Evolutionary conservation across 2,888 invertebrate genomes (phyloP), one percentile per base, ranked within the genome.

Genomic region (Drosophila neutralis): DNA sequence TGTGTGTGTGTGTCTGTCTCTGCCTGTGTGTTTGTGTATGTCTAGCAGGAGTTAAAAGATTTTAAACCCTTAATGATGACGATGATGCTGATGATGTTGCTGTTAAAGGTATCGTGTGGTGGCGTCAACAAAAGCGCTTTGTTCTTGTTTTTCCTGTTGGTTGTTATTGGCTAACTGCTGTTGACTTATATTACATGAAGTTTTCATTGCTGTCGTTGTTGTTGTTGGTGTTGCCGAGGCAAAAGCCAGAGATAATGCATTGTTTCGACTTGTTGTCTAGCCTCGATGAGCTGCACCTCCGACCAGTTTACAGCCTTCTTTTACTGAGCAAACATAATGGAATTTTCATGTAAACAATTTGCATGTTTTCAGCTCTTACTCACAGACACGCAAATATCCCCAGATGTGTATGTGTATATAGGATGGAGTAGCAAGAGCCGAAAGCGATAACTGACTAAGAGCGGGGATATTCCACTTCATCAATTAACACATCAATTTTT

Each of bases 311-410:
- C 80, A 65, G 77, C 83, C 81, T 69, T 60, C 77, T 72, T 70
- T 67, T 66, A 40, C 67, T 70, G 69, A 54, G 69, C 69, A 73
- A 87, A 78, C 80, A 78, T 84, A 85, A 90, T 85, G 90, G 89
- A 88, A 83, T 88, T 85, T 83, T 70, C 90, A 80, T 90, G 84
- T 85, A 88, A 88, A 70, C 90, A 85, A 80, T 85, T 90, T 88
- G 75, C 90, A 80, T 90, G 80, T 83, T 85, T 83, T 84, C 71
- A 77, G 59, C 84, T 78, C 51, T 7, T 31, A 48, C 60, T 48
- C 38, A 53, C 24, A 21, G 2, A 13, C 36, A 51, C 18, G 62
- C 42, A 29, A 13, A 48, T 8, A 40, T 27, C 27, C 18, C 11
- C 6, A 18, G 1, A 29, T 29, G 4, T 54, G 24, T 53, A 7